Conservation (phyloP, 2,888 invertebrate species). For the Epiblema foenella region DNA sequence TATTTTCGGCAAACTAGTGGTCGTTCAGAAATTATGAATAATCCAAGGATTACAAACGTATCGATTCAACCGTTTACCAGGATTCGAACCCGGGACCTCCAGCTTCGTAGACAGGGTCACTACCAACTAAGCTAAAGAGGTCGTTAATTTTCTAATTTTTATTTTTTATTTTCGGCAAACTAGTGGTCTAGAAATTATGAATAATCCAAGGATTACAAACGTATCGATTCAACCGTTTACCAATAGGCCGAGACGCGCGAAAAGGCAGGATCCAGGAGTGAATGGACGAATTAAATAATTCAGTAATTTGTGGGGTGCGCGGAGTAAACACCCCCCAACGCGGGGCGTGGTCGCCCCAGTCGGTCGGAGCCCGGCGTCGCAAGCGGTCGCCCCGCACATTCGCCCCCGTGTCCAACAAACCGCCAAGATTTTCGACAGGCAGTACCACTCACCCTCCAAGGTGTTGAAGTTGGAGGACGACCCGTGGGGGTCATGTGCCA, state of each 20-base stretch:
- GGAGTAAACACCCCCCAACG: conserved; percentile 82
- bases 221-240: conserved; percentile 26
- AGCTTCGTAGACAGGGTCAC: too few relatives aligned
- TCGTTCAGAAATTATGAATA: too few relatives aligned
- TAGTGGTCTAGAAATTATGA: neutral
- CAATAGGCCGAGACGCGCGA: conserved; percentile 76
- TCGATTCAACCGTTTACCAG: too few relatives aligned
- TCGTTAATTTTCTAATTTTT: too few relatives aligned
- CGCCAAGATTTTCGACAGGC: conserved; percentile 85
- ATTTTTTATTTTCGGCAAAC: neutral
- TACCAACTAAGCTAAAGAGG: too few relatives aligned
- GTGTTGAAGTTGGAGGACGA: conserved; percentile 89
- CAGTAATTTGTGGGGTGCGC: conserved; percentile 81
- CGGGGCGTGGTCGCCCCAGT: conserved; percentile 70
- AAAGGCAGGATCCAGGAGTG: conserved; percentile 79
- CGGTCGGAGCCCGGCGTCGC: conserved; percentile 80
- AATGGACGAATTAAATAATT: conserved; percentile 85
- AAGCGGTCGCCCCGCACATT: conserved; percentile 76
- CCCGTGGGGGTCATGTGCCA: conserved; percentile 89
- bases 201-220: conserved; percentile 3
- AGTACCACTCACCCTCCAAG: conserved; percentile 86
- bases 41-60: too few relatives aligned
- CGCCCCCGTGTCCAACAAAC: conserved; percentile 76
- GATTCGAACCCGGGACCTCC: too few relatives aligned
- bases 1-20: too few relatives aligned